These are phyloP conservation scores for Paedocypris micromegethes DNA, from an alignment of 2,797 vertebrate species.

Conservation along the genomic window DNA sequence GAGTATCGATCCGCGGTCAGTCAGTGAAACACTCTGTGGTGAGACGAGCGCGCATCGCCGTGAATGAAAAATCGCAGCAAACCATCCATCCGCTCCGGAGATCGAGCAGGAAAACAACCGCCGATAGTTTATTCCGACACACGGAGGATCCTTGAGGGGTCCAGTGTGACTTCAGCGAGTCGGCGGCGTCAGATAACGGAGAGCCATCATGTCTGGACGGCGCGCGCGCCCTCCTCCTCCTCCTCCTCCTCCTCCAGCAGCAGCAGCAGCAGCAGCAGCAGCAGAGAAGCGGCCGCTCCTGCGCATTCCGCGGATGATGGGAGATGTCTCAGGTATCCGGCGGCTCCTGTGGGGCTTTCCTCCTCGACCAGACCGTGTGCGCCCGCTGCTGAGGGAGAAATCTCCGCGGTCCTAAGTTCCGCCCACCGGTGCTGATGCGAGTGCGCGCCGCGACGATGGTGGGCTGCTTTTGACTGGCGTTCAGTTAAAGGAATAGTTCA, in stretches of 20 bases:
- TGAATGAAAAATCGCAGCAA: constrained; percentile 33
- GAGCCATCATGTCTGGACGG: constrained; percentile 24
- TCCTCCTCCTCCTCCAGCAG: too few species aligned
- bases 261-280: too few species aligned
- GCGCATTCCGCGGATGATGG: constrained; percentile 34
- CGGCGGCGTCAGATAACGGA: neutral
- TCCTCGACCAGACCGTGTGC: constrained; percentile 29
- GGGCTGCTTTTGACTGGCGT: constrained; percentile 10
- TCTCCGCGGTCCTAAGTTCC: constrained; percentile 41
- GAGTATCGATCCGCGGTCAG: constrained; percentile 33
- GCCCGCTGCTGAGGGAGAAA: constrained; percentile 30
- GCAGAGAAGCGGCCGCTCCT: constrained; percentile 26
- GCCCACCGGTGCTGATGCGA: neutral
- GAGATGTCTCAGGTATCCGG: constrained; percentile 46
- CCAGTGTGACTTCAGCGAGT: constrained; percentile 29
- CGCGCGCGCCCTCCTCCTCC: constrained; percentile 25
- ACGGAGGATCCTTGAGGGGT: constrained; percentile 1
- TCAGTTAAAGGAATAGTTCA: constrained; percentile 25
- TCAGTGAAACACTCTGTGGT: constrained; percentile 20
- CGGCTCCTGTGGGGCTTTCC: constrained; percentile 40
- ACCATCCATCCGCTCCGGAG: constrained; percentile 37
- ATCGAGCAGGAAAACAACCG: neutral
- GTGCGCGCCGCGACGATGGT: constrained; percentile 1
- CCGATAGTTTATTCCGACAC: constrained; percentile 33
- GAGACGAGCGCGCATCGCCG: constrained; percentile 37